These are phyloP conservation scores for Rhopalosiphum maidis DNA, from an alignment of 1,140 invertebrate species.

Conservation along the genomic window DNA sequence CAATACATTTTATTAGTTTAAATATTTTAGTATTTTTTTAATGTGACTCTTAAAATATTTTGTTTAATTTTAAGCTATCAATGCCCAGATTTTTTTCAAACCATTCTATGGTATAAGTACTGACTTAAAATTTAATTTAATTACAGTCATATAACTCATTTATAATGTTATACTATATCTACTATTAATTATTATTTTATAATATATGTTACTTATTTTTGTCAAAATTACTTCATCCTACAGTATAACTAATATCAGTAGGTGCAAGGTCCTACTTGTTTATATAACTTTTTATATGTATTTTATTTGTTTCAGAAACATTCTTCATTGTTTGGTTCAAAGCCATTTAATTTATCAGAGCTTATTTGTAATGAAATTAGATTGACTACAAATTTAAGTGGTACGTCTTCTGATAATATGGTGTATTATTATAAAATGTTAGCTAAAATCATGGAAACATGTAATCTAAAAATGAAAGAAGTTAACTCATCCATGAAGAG, in stretches of 20 bases:
- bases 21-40: no score
- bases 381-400: neutral
- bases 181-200: neutral
- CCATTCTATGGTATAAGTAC: neutral
- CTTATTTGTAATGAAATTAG: conserved; percentile 42
- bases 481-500: neutral
- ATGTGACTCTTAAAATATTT: no score
- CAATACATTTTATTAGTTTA: no score
- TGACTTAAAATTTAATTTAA: neutral
- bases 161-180: neutral
- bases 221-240: neutral
- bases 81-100: neutral
- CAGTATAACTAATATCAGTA: neutral
- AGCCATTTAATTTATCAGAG: conserved; percentile 31
- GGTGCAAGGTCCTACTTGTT: neutral
- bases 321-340: conserved; percentile 1
- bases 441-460: conserved; percentile 35
- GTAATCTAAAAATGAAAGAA: neutral
- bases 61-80: no score
- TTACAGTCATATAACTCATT: neutral
- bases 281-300: neutral
- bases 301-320: conserved; percentile 34
- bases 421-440: neutral
- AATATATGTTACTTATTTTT: neutral
- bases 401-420: neutral